phyloP scores from a whole-genome alignment of 2,113 vertebrate genomes.

The Arenaria interpres region DNA sequence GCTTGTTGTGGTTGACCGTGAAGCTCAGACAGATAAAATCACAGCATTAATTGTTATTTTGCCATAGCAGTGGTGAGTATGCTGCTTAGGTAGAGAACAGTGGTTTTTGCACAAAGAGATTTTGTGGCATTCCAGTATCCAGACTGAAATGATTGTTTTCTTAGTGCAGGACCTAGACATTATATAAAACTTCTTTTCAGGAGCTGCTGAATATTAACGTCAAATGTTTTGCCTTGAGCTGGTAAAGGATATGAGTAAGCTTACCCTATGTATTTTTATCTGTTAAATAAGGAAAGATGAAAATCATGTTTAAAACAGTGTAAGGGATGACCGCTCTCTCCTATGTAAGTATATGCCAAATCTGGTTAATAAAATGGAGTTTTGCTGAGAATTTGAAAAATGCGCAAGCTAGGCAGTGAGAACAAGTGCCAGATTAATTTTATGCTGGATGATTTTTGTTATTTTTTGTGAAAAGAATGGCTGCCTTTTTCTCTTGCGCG shows the following conservation, averaged over 20 bases:
- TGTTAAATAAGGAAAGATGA: background rate
- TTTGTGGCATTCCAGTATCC: background rate
- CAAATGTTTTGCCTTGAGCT: background rate
- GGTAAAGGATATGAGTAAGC: background rate
- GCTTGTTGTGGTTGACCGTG: background rate
- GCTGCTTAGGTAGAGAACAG: background rate
- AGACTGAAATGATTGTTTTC: background rate
- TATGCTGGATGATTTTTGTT: background rate
- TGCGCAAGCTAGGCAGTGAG: background rate
- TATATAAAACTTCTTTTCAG: background rate
- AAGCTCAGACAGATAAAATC: background rate
- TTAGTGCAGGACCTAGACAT: background rate
- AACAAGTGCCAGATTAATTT: background rate
- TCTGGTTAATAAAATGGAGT: background rate
- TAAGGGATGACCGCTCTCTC: background rate
- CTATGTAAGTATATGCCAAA: background rate
- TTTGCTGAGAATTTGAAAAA: background rate
- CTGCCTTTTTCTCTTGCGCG: background rate
- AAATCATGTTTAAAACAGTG: background rate
- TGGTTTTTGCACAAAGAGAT: background rate
- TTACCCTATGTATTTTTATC: background rate
- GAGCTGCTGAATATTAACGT: background rate
- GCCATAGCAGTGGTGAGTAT: background rate
- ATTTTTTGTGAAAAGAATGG: background rate
- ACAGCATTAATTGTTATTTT: background rate